These are phyloP conservation scores for Pammene aurita DNA, from an alignment of 2,888 invertebrate genomes.

Conservation along the genomic window DNA sequence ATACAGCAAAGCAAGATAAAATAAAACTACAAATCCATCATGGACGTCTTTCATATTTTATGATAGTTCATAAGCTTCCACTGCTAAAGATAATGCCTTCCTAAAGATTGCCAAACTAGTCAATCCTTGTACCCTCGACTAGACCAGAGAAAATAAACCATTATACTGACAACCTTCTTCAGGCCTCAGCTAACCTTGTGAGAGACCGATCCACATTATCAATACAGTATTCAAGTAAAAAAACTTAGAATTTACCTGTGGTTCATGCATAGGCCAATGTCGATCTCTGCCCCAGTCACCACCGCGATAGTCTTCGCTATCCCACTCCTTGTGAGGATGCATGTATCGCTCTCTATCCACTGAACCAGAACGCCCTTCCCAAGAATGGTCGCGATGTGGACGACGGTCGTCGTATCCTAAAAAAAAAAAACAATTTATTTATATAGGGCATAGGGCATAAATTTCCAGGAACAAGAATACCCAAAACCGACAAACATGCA, in stretches of 20 bases:
- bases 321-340: slow-evolving; percentile 80
- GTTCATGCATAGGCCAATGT: slow-evolving; percentile 77
- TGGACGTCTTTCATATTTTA: too few relatives aligned
- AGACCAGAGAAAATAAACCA: too few relatives aligned
- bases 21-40: too few relatives aligned
- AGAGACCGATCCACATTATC: neutral
- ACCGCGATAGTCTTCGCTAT: slow-evolving; percentile 81
- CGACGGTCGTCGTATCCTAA: slow-evolving; percentile 79
- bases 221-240: neutral
- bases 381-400: slow-evolving; percentile 80
- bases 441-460: too few relatives aligned
- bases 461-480: neutral
- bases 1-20: too few relatives aligned
- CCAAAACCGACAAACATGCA: neutral
- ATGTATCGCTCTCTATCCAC: slow-evolving; percentile 78
- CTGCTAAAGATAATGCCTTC: too few relatives aligned
- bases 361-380: slow-evolving; percentile 80
- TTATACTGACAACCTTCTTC: too few relatives aligned
- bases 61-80: too few relatives aligned
- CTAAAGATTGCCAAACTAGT: too few relatives aligned
- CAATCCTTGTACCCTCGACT: too few relatives aligned
- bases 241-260: slow-evolving; percentile 57
- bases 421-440: neutral
- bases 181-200: neutral
- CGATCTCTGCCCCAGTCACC: slow-evolving; percentile 79